Base-by-base conservation (phyloP, 2,888 invertebrate species). In the Mantis religiosa region DNA sequence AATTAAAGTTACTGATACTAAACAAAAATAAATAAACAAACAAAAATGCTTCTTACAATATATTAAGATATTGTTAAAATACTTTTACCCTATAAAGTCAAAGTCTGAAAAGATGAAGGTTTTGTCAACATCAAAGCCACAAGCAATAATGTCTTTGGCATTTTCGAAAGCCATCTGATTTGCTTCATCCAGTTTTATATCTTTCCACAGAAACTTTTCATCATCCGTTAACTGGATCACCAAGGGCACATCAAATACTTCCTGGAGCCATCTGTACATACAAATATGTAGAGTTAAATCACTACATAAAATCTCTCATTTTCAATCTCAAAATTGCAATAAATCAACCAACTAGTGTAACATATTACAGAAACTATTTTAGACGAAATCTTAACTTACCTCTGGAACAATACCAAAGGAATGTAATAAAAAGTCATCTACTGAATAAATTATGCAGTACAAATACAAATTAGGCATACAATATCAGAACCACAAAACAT, bases 161-260 rank as follows among this genome's bases (percentile, higher is more conserved):
- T 99, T 99, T 92, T 98, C 97, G 90, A 95, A 94, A 0, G 98
- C 97, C 94, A 99, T 95, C 92, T 95, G 95, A 88, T 97, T 95
- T 0, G 98, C 97, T 90, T 98, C 97, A 91, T 99, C 98, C 14
- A 99, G 93, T 91, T 96, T 96, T 88, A 99, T 94, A 92, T 99
- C 98, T 92, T 97, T 98, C 99, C 99, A 99, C 91, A 99, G 94
- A 7, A 96, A 97, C 93, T 99, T 99, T 93, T 99, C 99, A 93
- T 99, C 99, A 92, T 99, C 99, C 0, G 99, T 99, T 92, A 99
- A 93, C 93, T 99, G 99, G 91, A 99, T 97, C 1, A 99, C 96
- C 28, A 99, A 94, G 0, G 99, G 99, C 3, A 99, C 98, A 93
- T 99, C 95, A 93, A 99, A 99, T 0, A 97, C 97, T 90, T 99